phyloP scores from a whole-genome alignment of 2,113 vertebrate genomes.

The Lanius ludovicianus region DNA sequence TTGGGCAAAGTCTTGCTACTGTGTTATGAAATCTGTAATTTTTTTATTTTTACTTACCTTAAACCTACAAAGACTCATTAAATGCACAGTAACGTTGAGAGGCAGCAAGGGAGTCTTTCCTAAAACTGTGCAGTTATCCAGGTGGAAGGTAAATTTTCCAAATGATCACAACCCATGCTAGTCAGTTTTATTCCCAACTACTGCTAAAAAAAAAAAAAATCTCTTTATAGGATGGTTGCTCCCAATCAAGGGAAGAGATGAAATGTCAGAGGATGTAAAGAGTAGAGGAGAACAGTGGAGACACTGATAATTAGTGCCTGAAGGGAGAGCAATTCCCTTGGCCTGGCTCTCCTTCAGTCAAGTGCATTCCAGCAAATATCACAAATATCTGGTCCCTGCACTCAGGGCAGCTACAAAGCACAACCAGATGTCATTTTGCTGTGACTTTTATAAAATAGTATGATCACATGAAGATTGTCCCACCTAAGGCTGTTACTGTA shows the following conservation, averaged over 20 bases:
- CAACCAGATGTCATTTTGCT: neutral
- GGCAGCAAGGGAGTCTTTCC: neutral
- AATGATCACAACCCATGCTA: neutral
- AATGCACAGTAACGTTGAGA: neutral
- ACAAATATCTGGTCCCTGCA: neutral
- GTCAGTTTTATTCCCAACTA: conserved; percentile 37
- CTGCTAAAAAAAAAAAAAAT: neutral
- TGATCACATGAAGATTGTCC: neutral
- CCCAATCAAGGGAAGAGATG: neutral
- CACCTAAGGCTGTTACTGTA: neutral
- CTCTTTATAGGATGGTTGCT: neutral
- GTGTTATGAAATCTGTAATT: neutral
- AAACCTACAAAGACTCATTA: neutral
- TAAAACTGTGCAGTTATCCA: neutral
- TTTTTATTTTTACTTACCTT: neutral
- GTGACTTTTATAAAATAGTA: neutral
- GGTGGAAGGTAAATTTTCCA: neutral
- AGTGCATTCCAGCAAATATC: neutral
- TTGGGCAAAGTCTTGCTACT: neutral
- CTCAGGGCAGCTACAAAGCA: neutral
- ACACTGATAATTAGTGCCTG: conserved; percentile 46
- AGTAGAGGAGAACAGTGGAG: neutral
- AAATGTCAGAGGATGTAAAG: neutral
- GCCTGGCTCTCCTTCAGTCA: neutral
- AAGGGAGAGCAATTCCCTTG: conserved; percentile 42